phyloP scores from a whole-genome alignment of 2,888 invertebrate genomes.

The Hypomecis punctinalis region DNA sequence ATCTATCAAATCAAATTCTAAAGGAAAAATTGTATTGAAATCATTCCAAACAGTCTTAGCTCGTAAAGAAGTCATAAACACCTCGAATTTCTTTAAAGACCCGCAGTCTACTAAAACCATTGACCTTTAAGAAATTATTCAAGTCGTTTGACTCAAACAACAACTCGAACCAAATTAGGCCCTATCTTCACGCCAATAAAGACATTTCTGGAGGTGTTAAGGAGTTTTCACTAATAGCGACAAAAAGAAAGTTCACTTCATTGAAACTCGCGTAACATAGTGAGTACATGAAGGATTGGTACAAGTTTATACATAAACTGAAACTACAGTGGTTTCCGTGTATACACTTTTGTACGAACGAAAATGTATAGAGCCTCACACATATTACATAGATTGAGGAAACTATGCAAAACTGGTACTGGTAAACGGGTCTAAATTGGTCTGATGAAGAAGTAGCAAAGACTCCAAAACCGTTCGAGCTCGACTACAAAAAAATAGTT shows the following conservation, averaged over 20 bases:
- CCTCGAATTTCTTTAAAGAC: conserved; percentile 4
- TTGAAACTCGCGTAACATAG: too few relatives aligned
- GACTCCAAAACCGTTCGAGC: too few relatives aligned
- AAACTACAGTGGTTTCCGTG: too few relatives aligned
- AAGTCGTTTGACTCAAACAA: conserved; percentile 29
- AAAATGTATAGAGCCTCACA: too few relatives aligned
- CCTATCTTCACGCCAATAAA: conserved; percentile 25
- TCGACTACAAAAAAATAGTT: too few relatives aligned
- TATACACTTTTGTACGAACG: too few relatives aligned
- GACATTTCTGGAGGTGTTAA: conserved; percentile 11
- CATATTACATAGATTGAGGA: too few relatives aligned
- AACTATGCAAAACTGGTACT: too few relatives aligned
- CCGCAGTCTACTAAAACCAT: conserved; percentile 16
- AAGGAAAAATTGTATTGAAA: not conserved
- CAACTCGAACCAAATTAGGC: conserved; percentile 25
- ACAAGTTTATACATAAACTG: too few relatives aligned
- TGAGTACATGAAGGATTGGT: too few relatives aligned
- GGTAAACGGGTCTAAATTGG: too few relatives aligned
- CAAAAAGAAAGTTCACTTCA: not conserved
- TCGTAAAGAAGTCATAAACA: conserved; percentile 15
- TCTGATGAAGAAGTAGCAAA: too few relatives aligned
- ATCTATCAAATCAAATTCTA: not conserved
- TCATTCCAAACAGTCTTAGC: conserved; percentile 7
- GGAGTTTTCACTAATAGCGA: not conserved
- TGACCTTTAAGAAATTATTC: conserved; percentile 27